phyloP scores from a whole-genome alignment of 2,113 vertebrate species.

The Perca fluviatilis region DNA sequence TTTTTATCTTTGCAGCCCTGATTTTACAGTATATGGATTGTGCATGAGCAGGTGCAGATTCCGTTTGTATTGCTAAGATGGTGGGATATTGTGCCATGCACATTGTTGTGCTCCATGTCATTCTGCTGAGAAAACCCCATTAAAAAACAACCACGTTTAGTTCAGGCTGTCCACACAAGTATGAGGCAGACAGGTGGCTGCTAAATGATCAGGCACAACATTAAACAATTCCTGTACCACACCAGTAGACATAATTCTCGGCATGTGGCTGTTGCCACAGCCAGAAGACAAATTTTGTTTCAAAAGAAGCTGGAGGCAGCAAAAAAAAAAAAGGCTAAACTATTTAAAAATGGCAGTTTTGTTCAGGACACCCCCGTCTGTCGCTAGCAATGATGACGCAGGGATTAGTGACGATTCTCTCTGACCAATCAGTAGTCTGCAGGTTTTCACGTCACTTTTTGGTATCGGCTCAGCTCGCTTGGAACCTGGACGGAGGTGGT shows the following conservation, averaged over 20 bases:
- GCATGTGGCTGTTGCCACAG: too few relatives aligned
- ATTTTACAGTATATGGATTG: not conserved
- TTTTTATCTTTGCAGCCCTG: not conserved
- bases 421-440: too few relatives aligned
- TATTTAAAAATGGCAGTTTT: too few relatives aligned
- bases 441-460: too few relatives aligned
- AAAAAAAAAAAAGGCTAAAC: too few relatives aligned
- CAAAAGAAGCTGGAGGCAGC: too few relatives aligned
- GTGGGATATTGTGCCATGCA: not conserved
- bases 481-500: too few relatives aligned
- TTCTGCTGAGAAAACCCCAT: not conserved
- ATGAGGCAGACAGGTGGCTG: conserved; percentile 5
- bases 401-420: too few relatives aligned
- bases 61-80: not conserved
- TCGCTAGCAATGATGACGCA: too few relatives aligned
- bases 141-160: not conserved
- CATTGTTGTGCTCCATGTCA: not conserved
- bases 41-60: not conserved
- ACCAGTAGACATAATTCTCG: not conserved
- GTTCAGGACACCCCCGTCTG: too few relatives aligned
- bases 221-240: not conserved
- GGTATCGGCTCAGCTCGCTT: too few relatives aligned
- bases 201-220: conserved; percentile 4
- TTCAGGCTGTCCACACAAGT: not conserved
- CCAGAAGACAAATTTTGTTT: too few relatives aligned